Evolutionary conservation across 2,888 invertebrate genomes (phyloP), one percentile per base, ranked within the genome.

Genomic region (Orthosia incerta): DNA sequence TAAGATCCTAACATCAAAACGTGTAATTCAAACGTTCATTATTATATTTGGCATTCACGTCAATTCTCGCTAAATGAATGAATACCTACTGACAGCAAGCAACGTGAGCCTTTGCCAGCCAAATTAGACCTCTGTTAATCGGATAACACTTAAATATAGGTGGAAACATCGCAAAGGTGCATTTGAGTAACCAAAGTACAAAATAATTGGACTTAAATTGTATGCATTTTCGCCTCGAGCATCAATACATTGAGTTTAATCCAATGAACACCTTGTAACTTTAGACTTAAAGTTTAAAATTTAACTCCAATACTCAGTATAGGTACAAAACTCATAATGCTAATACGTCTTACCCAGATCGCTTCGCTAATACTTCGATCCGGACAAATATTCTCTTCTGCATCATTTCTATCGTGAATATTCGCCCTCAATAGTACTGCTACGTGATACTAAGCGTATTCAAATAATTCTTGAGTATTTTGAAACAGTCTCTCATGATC

Each of bases 71-170:
- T 70, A 67, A 86, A 82, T 81, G 79, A 85, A 84, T 79, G 79
- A 85, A 84, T 79, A 76, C 76, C 63, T 76, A 72, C 79, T 84
- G 87, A 87, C 86, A 85, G 77, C 71, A 31, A 68, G 82, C 69
- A 84, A 87, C 75, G 76, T 77, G 75, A 86, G 79, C 80, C 79
- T 79, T 76, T 73, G 56, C 71, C 73, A 85, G 75, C 53, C n/a
- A 77, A 85, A 80, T 86, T 86, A 79, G 83, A 75, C 78, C 60
- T 39, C 26, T 39, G 72, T 80, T 84, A 79, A 83, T 76, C 71
- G 56, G 76, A 80, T 87, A 82, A 82, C 53, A 66, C 60, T 56
- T 57, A 62, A 74, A 69, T 74, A 79, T 74, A 71, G 70, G 74
- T 80, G 61, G 79, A 74, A 70, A 74, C 59, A 74, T 79, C 31